Evolutionary conservation across 2,113 vertebrate species (phyloP).

Genomic region (Alexandromys fortis): DNA sequence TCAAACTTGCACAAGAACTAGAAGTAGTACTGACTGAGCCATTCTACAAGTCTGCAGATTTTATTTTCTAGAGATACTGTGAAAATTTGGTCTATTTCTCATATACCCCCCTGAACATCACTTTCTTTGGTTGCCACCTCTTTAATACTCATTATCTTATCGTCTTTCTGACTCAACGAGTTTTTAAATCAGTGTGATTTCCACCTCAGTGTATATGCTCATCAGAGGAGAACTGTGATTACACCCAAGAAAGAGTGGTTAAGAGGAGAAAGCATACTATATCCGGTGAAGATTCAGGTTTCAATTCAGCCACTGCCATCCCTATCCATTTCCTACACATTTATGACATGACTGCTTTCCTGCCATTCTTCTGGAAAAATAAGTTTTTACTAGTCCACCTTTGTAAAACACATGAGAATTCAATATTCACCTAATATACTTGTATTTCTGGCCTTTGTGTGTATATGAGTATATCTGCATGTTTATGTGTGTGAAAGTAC

Average conservation of each 20-base stretch:
- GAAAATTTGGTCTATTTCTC: background rate
- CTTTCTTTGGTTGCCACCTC: background rate
- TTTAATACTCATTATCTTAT: background rate
- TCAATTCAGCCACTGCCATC: background rate
- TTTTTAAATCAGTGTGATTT: background rate
- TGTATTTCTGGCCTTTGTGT: background rate
- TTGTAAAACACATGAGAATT: background rate
- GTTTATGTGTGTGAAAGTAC: background rate
- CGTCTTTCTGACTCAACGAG: background rate
- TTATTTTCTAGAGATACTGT: background rate
- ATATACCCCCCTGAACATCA: background rate
- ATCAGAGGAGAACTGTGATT: background rate
- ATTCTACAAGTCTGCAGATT: background rate
- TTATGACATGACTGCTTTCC: background rate
- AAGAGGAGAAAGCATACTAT: accelerated
- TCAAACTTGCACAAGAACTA: background rate
- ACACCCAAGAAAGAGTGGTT: background rate
- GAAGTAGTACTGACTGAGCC: background rate
- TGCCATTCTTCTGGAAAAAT: background rate
- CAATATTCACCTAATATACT: background rate
- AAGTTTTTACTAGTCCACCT: background rate
- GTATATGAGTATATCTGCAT: background rate
- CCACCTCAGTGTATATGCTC: background rate
- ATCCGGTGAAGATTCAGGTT: background rate
- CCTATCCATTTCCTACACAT: no score